phyloP scores from a whole-genome alignment of 2,113 vertebrate genomes.

The Ceratotherium simum region DNA sequence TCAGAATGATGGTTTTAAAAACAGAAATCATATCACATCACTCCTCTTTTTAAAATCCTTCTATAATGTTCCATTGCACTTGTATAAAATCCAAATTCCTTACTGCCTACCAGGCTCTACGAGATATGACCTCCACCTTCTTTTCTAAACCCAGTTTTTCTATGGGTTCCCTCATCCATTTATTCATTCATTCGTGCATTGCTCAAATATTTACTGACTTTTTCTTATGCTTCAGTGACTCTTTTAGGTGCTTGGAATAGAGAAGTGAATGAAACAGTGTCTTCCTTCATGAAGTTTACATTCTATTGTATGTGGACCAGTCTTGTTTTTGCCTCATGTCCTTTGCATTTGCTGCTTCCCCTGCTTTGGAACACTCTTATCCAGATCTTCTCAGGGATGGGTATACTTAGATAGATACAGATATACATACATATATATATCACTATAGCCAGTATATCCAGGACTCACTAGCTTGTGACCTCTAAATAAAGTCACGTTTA shows the following conservation, averaged over 20 bases:
- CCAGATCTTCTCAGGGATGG: neutral
- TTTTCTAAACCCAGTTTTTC: neutral
- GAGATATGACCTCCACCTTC: neutral
- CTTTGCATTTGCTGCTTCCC: neutral
- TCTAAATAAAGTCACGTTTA: neutral
- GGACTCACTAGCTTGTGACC: neutral
- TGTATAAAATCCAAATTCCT: neutral
- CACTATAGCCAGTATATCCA: neutral
- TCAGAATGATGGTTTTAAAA: neutral
- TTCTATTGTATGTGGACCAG: neutral
- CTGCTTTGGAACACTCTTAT: neutral
- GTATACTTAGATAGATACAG: neutral
- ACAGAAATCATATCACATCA: neutral
- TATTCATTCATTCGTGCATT: neutral
- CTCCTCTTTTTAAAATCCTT: neutral
- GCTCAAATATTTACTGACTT: neutral
- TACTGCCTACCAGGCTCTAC: neutral
- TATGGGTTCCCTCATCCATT: neutral
- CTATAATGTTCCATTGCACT: too few relatives aligned
- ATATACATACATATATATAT: neutral
- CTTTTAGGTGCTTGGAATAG: neutral
- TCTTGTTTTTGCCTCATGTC: neutral
- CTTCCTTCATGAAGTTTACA: neutral
- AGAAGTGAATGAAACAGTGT: neutral
- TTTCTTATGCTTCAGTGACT: neutral